These are phyloP conservation scores for Oreochromis spilurus DNA, from an alignment of 2,113 vertebrate genomes.

Conservation along the genomic window DNA sequence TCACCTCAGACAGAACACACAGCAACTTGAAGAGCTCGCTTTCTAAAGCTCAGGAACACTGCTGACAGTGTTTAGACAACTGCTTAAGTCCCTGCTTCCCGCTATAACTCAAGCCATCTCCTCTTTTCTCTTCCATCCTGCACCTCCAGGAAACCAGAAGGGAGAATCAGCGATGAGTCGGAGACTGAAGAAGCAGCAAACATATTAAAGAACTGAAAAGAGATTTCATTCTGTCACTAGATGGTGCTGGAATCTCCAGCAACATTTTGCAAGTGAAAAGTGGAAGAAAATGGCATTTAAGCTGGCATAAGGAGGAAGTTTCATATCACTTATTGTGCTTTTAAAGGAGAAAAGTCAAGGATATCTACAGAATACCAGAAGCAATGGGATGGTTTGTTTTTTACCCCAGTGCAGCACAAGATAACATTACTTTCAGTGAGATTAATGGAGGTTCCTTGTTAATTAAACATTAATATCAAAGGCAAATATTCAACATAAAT, in stretches of 20 bases:
- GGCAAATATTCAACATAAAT: conserved; percentile 44
- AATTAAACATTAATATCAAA: conserved; percentile 45
- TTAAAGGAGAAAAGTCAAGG: conserved; percentile 15
- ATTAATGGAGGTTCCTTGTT: conserved; percentile 40
- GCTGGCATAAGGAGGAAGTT: neutral
- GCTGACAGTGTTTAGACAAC: conserved; percentile 65
- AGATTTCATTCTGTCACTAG: neutral
- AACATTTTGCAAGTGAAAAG: neutral
- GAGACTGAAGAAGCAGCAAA: neutral
- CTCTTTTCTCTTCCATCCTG: neutral
- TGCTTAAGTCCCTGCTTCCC: conserved; percentile 52
- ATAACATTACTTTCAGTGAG: conserved; percentile 15
- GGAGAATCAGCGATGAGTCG: neutral
- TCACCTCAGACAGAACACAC: conserved; percentile 49
- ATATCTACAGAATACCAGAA: conserved; percentile 1
- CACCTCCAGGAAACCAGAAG: neutral
- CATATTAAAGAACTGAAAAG: neutral
- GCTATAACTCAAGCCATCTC: conserved; percentile 38
- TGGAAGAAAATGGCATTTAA: neutral
- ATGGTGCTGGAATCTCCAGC: conserved; percentile 9
- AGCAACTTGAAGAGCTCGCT: conserved; percentile 14
- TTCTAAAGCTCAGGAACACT: conserved; percentile 30
- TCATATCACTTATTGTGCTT: neutral
- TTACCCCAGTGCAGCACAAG: conserved; percentile 20
- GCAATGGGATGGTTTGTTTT: neutral